These are phyloP conservation scores for Drosophila simulans DNA, from an alignment of 1,140 invertebrate genomes.

Conservation along the genomic window DNA sequence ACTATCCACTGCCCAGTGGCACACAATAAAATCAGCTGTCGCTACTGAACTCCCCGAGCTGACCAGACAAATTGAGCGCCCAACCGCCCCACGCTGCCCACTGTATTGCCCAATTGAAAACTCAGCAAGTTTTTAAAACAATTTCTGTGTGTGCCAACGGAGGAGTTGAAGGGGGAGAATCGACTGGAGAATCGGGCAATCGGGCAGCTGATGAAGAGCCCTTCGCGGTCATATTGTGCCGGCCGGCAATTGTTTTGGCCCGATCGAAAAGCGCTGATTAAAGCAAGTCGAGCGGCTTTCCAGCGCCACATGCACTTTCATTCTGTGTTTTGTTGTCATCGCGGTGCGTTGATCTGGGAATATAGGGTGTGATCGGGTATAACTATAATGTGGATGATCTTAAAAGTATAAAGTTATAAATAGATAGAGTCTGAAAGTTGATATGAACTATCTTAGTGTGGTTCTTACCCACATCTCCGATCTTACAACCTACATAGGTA, in stretches of 20 bases:
- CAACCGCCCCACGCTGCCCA: background rate
- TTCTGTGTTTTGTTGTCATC: constrained; percentile 69
- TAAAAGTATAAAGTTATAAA: too few relatives aligned
- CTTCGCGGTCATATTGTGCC: constrained; percentile 40
- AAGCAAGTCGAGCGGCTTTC: constrained; percentile 52
- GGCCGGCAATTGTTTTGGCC: constrained; percentile 71
- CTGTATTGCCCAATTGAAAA: constrained; percentile 61
- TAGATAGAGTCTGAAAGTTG: too few relatives aligned
- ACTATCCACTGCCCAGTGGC: background rate
- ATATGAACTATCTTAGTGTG: too few relatives aligned
- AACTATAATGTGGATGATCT: too few relatives aligned
- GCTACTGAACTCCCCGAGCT: constrained; percentile 48
- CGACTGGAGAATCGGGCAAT: background rate
- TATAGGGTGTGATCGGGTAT: background rate
- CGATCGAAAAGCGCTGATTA: constrained; percentile 76
- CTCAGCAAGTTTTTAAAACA: constrained; percentile 74
- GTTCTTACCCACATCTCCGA: too few relatives aligned
- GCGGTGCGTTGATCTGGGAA: constrained; percentile 7
- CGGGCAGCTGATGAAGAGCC: constrained; percentile 5
- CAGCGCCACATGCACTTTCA: constrained; percentile 59
- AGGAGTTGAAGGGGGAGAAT: background rate
- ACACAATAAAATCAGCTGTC: constrained; percentile 23
- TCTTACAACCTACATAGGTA: background rate
- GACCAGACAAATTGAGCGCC: constrained; percentile 71
- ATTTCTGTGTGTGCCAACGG: constrained; percentile 50